Evolutionary conservation across 2,888 invertebrate species (phyloP).

Genomic region (Cremastinae sp.): DNA sequence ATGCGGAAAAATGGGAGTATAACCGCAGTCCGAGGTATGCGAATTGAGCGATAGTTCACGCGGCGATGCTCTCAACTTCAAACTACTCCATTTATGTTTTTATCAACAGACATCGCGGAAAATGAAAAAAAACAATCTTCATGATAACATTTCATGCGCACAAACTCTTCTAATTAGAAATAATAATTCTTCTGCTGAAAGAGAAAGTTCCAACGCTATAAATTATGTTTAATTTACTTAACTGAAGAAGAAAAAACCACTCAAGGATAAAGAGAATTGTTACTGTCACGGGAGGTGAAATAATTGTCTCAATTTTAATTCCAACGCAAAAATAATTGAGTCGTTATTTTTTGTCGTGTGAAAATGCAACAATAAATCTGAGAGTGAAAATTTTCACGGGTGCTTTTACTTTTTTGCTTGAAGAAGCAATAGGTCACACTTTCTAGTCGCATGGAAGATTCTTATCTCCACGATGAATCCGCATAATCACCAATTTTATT

Average conservation of each 20-base stretch:
- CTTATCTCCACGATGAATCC: conserved; percentile 38
- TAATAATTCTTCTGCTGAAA: no score
- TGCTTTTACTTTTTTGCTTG: conserved; percentile 39
- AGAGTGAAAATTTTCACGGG: conserved; percentile 16
- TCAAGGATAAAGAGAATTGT: no score
- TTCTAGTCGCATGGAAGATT: conserved; percentile 37
- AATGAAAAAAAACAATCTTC: conserved; percentile 3
- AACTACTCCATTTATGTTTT: conserved; percentile 16
- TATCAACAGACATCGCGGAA: not conserved
- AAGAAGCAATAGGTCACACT: conserved; percentile 44
- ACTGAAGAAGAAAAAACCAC: no score
- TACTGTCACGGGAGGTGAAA: no score
- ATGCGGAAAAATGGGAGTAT: no score
- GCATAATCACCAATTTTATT: conserved; percentile 24
- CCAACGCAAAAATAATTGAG: no score
- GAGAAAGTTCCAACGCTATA: no score
- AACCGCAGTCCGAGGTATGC: not conserved
- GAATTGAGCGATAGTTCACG: not conserved
- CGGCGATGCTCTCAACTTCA: conserved; percentile 8
- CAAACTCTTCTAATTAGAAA: no score
- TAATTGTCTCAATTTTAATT: no score
- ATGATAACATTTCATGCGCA: not conserved
- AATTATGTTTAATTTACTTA: no score
- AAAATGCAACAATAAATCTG: conserved; percentile 13
- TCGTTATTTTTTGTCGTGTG: not conserved